Base-by-base conservation (phyloP, 2,888 invertebrate genomes). In the Colostygia pectinataria region DNA sequence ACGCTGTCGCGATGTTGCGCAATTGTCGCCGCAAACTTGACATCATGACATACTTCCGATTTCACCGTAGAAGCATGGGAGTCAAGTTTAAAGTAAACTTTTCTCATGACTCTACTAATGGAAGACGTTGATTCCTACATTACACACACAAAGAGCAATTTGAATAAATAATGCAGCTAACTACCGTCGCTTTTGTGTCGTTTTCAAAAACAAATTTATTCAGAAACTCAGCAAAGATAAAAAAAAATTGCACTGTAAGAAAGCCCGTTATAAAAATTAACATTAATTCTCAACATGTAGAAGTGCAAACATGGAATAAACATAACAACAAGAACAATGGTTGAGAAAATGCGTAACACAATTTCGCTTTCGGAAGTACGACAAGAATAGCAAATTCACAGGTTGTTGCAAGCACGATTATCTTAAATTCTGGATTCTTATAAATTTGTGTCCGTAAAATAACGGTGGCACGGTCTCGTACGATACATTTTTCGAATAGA, bases 11-110 rank as follows among this genome's bases (percentile, higher is more conserved):
- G 41, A 4, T n/a, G 57, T 82, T 80, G 69, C 77, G 65, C 76
- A 77, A 81, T 55, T 55, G 56, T 50, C 58, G 48, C 45, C 61
- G 67, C 73, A 80, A 83, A 82, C 85, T 83, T 83, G 83, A 83
- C 83, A 82, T 65, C 63, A 58, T 62, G 71, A 59, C 71, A 74
- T 64, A 56, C 57, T 57, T 57, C 14, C 13, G 23, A 29, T 54
- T 55, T 53, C 55, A 53, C 57, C 57, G 46, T 54, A 39, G 37
- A 7, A 28, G 23, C 32, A 27, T 43, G n/a, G 23, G 34, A 56
- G 53, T 54, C 54, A 59, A 59, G 57, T 57, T 59, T 57, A 57
- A 45, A 52, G 42, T 27, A 50, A 54, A 54, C 36, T 37, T 51
- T 39, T 23, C 37, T 43, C 39, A 57, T 40, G 47, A 42, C 24